phyloP scores from a whole-genome alignment of 2,888 invertebrate genomes.

The Plebejus melissa region DNA sequence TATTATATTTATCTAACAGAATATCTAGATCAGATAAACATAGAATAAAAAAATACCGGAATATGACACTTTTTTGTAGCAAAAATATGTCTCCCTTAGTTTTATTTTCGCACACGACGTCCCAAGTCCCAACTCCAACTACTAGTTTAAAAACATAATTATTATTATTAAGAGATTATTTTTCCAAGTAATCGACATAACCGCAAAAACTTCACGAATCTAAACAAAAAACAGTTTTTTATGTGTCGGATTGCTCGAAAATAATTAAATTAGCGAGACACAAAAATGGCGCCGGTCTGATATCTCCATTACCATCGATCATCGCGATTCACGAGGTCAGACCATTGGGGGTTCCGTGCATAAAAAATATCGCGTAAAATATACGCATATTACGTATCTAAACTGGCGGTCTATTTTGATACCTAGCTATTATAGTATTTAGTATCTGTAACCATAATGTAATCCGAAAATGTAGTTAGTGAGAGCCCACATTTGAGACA shows the following conservation, averaged over 20 bases:
- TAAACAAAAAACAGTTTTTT: background rate
- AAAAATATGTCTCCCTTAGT: too few species aligned
- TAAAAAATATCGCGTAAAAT: background rate
- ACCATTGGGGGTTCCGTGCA: background rate
- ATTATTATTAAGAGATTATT: background rate
- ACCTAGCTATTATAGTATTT: background rate
- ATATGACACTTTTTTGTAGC: too few species aligned
- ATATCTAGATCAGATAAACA: too few species aligned
- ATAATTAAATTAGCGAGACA: background rate
- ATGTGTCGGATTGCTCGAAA: slow-evolving; percentile 18
- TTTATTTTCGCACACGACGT: too few species aligned
- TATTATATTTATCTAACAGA: too few species aligned
- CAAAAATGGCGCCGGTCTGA: slow-evolving; percentile 22
- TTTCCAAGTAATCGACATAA: background rate
- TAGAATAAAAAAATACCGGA: too few species aligned
- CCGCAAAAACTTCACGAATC: background rate
- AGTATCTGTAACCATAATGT: too few species aligned
- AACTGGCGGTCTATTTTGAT: background rate
- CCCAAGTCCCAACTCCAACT: background rate
- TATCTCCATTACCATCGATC: slow-evolving; percentile 8
- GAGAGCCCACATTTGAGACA: too few species aligned
- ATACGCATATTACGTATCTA: background rate
- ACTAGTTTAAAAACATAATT: background rate
- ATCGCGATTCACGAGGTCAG: background rate
- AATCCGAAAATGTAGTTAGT: too few species aligned